Base-by-base conservation (phyloP, 2,797 vertebrate genomes). In the Girardinus metallicus region DNA sequence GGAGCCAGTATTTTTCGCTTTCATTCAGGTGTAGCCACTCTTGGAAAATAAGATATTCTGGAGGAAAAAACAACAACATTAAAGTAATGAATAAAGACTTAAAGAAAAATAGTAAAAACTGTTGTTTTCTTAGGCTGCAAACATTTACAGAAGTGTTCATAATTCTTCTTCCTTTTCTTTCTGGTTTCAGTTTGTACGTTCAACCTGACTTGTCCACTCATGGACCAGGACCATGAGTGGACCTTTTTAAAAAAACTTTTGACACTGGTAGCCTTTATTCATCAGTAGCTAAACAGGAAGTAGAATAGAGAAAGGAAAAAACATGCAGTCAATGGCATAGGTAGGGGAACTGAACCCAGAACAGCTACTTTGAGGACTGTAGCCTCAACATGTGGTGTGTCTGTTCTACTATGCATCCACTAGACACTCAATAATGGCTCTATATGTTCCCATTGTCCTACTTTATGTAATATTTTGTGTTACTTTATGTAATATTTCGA, bases 1-100 rank as follows among this genome's bases (percentile, higher is more conserved):
- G 78, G 83, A 84, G 77, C 53, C 74, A 75, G 23, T 74, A 76
- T 88, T 76, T 62, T 77, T 88, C 78, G 34, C 75, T 82, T 84
- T 75, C 53, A 44, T 75, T 83, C 77, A 57, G 46, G 10, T 68
- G 51, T 39, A 66, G 36, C 39, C 23, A 43, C 72, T 44, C 41
- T 41, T 4, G 34, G 73, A 79, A 80, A 70, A 16, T 76, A 60
- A 62, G 49, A 80, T 68, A 44, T 29, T 44, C 64, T 75, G 9
- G 85, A 15, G 26, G 53, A 57, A 29, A 75, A 70, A 26, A 80
- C 53, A 66, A 23, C 34, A 66, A 23, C 36, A 43, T 70, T 12
- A 70, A 70, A 43, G 36, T 70, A 43, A 70, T 6, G 11, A 41
- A 70, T 12, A 43, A 43, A 43, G 4, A 8, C 41, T n/a, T 43